Percentiles rank a stretch among this genome's conserved stretches.
Evolutionary conservation across 2,797 vertebrate genomes (phyloP).

Genomic region (Rousettus madagascariensis): DNA sequence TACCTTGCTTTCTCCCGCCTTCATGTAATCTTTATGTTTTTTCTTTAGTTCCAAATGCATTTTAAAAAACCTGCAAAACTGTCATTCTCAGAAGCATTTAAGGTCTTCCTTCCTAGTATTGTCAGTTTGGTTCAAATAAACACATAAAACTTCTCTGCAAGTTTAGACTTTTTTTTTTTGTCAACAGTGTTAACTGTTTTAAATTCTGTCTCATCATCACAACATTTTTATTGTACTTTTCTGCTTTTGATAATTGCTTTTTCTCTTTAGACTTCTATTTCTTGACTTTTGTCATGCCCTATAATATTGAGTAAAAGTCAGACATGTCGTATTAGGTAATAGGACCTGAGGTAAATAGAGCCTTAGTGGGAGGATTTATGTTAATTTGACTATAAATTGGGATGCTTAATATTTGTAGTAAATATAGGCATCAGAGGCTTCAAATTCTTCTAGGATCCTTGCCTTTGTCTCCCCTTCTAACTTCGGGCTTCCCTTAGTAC

Average conservation of each 20-base stretch:
- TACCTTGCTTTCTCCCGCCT: no score
- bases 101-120: no score
- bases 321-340: not conserved
- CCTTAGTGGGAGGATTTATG: not conserved
- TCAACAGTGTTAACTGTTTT: not conserved
- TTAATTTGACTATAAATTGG: not conserved
- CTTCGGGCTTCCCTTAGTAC: no score
- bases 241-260: not conserved
- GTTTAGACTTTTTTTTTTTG: no score
- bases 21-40: no score
- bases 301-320: not conserved
- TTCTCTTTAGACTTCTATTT: not conserved
- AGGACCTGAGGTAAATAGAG: not conserved
- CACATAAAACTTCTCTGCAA: no score
- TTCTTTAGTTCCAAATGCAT: no score
- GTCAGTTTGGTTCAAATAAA: no score
- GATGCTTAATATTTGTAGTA: not conserved
- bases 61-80: no score
- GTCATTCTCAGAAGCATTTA: no score
- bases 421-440: not conserved
- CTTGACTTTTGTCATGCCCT: not conserved
- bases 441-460: not conserved
- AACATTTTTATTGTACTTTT: not conserved
- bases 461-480: not conserved
- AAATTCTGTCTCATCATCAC: not conserved